Percentiles rank a stretch among this genome's conserved stretches.
These are phyloP conservation scores for Microchrysa polita DNA, from an alignment of 2,888 invertebrate species.

Conservation along the genomic window DNA sequence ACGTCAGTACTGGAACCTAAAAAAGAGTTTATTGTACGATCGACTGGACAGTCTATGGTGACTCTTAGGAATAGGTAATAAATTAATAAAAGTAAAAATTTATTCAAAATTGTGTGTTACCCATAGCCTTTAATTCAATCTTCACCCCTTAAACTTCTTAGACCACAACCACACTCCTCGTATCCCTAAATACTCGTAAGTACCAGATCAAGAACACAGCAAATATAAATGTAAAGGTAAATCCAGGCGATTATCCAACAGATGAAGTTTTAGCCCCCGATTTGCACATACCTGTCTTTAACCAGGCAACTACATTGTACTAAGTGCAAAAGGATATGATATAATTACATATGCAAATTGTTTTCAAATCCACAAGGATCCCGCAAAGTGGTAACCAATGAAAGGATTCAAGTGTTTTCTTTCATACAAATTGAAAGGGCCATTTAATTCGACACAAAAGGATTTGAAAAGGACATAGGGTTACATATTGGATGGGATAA, in stretches of 20 bases:
- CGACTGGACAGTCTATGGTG: too few relatives aligned
- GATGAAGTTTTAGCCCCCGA: not conserved
- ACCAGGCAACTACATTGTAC: not conserved
- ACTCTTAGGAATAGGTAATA: too few relatives aligned
- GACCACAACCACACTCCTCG: not conserved
- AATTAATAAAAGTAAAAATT: too few relatives aligned
- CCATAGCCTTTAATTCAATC: too few relatives aligned
- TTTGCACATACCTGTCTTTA: slow-evolving; percentile 17
- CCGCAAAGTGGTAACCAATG: slow-evolving; percentile 31
- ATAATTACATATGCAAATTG: slow-evolving; percentile 40
- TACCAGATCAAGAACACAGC: not conserved
- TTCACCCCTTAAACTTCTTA: not conserved
- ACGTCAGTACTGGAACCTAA: too few relatives aligned
- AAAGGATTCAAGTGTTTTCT: slow-evolving; percentile 32
- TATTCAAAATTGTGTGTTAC: too few relatives aligned
- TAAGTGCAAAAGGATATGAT: not conserved
- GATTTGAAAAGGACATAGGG: too few relatives aligned
- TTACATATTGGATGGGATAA: too few relatives aligned
- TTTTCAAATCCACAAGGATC: slow-evolving; percentile 36
- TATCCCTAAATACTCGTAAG: not conserved
- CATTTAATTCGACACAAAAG: too few relatives aligned
- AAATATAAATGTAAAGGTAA: slow-evolving; percentile 9
- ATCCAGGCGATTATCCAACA: not conserved
- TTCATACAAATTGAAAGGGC: too few relatives aligned
- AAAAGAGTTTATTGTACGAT: too few relatives aligned